Evolutionary conservation across 2,113 vertebrate species (phyloP), one percentile per base, ranked within the genome.

Genomic region (Menura novaehollandiae): DNA sequence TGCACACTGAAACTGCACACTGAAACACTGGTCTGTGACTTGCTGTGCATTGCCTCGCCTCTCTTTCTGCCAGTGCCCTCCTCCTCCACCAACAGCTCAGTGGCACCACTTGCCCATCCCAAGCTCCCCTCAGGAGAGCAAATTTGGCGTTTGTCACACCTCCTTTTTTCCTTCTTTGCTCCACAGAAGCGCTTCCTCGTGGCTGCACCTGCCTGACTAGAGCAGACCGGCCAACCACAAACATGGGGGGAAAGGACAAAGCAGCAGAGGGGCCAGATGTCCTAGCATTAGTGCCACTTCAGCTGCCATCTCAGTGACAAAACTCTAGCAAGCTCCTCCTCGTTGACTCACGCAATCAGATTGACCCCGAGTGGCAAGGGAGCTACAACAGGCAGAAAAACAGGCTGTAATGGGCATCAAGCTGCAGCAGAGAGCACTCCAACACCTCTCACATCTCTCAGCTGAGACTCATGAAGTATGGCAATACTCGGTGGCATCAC

Each of bases 61-160:
- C 49, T 43, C 20, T 19, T 43, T 79, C 37, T 56, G 41, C 67
- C 56, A 32, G 41, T 6, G 44, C 37, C 27, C 35, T 68, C 59
- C 75, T 79, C 37, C 35, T 30, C 47, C 4, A 15, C 51, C 46
- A 7, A 9, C 51, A 55, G 64, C 59, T 85, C 55, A 27, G 59
- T 3, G 3, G 20, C 23, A 10, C 28, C 12, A 28, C 16, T 33
- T 30, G 35, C 16, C 39, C 11, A 30, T 4, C 10, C n/a, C 41
- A 14, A 35, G 55, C 9, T 89, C 28, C 39, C 43, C 55, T 37
- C 24, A 2, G 12, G 14, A 80, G 18, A n/a, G 19, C 24, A 12
- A 26, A 22, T 24, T 0, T 58, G 8, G 55, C 7, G 10, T 13
- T 60, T 8, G 11, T n/a, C 66, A 37, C 8, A 1, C 1, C 35